Base-by-base conservation (phyloP, 2,888 invertebrate genomes). In the Tachystola acroxantha region DNA sequence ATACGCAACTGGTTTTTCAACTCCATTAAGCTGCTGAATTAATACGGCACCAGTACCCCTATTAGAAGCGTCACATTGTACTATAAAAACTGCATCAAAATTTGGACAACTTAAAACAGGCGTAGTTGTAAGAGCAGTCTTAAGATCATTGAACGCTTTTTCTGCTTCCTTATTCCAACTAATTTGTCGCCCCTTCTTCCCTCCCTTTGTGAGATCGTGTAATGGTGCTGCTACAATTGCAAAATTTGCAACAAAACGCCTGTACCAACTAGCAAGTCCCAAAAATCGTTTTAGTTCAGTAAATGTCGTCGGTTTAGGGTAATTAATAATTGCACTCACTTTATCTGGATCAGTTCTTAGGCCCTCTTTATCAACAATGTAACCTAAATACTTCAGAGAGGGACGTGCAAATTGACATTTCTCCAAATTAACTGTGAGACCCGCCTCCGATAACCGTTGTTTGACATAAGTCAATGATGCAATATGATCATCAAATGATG, bases 271-370 rank as follows among this genome's bases (percentile, higher is more conserved):
- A 2, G 37, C 46, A 2, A 45, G 24, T 9, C 48, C 53, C 0
- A 48, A 35, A 12, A 47, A 51, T 10, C 45, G 24, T 20, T 42
- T 39, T 2, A 52, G 10, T n/a, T 49, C 43, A 9, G 38, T 49
- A 2, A 36, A 32, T 12, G 24, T 46, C 9, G 10, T 42, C 5
- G 53, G 50, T 32, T 31, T 43, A 7, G 49, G 43, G 12, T 31
- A 49, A 16, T 49, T 43, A 6, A 48, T 16, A 4, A 50, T 47
- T 1, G 45, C 43, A 6, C 11, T 22, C 7, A 47, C 38, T 34
- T 50, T 50, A 10, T 41, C 44, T 0, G 43, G 40, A 32, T 48
- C 42, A 7, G 44, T 44, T 7, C 38, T 16, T 7, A 48, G 10
- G 1, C 45, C 48, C 4, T 46, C 34, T 11, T 35, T 28, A 11